Evolutionary conservation across 2,113 vertebrate species (phyloP), one percentile per base, ranked within the genome.

Genomic region (Uropsilus gracilis): DNA sequence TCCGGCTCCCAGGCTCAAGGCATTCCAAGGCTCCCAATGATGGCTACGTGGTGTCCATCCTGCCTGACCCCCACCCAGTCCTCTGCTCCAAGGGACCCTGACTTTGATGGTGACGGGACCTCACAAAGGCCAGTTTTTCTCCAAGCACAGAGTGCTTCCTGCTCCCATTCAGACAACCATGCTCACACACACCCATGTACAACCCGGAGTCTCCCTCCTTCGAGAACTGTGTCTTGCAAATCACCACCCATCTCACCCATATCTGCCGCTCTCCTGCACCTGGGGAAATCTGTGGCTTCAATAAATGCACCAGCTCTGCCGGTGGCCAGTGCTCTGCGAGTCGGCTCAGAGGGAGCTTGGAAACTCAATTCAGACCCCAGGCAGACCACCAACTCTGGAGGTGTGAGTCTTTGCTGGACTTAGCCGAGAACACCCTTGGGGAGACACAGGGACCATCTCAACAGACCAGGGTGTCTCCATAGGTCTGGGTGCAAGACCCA

Each of bases 351-450:
- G 17, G 30, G 55, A 76, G 24, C 37, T 75, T 24, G 0, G 46
- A 44, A 61, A 68, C 20, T 30, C 20, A 0, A n/a, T 28, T 14
- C 24, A n/a, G 46, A 75, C 48, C 46, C 63, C 6, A 16, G 72
- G 34, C 2, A 11, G 64, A 64, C 7, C 14, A 28, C n/a, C 2
- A 10, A 59, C 37, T 8, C 17, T 0, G 11, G 55, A 59, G 17
- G 55, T 6, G 34, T 2, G 32, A 2, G 11, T 4, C 20, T 61
- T 24, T 44, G 44, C 22, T 17, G 42, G 57, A 5, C 14, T 22
- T 0, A 2, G 26, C 26, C 78, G 24, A 53, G 48, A 8, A 11
- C 44, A 66, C 24, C 63, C 13, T 68, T 18, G 0, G 0, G 1
- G 24, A 17, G 63, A 64, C 3, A 10, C 18, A 9, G 55, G 34